These are phyloP conservation scores for Maniola hyperantus DNA, from an alignment of 2,888 invertebrate genomes.

Conservation along the genomic window DNA sequence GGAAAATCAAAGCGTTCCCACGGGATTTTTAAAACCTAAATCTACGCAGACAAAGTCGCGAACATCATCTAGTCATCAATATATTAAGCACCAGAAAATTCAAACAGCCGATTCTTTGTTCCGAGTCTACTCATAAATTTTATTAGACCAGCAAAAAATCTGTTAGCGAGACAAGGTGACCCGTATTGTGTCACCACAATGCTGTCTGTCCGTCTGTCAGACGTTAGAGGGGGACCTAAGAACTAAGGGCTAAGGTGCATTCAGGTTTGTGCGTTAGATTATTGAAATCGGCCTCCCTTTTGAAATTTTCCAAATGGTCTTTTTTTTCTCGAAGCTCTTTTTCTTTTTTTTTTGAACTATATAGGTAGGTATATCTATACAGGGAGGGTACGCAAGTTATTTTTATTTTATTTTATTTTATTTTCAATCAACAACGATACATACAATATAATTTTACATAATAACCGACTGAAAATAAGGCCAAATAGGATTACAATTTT, in stretches of 20 bases:
- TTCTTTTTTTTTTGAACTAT: conserved; percentile 5
- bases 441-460: no score
- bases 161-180: conserved; percentile 43
- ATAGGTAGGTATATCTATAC: not conserved
- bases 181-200: conserved; percentile 42
- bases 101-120: conserved; percentile 18
- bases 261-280: conserved; percentile 31
- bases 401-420: no score
- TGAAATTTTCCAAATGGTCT: conserved; percentile 5
- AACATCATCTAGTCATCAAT: no score
- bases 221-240: conserved; percentile 30
- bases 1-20: no score
- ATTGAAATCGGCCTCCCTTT: conserved; percentile 34
- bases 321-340: conserved; percentile 12
- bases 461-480: no score
- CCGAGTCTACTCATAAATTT: conserved; percentile 7
- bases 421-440: no score
- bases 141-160: conserved; percentile 20
- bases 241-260: conserved; percentile 17
- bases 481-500: no score
- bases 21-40: no score
- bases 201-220: conserved; percentile 36
- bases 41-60: no score
- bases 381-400: not conserved
- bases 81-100: conserved; percentile 22